Evolutionary conservation across 2,888 invertebrate species (phyloP).

Genomic region (Agrilus cyanescens): DNA sequence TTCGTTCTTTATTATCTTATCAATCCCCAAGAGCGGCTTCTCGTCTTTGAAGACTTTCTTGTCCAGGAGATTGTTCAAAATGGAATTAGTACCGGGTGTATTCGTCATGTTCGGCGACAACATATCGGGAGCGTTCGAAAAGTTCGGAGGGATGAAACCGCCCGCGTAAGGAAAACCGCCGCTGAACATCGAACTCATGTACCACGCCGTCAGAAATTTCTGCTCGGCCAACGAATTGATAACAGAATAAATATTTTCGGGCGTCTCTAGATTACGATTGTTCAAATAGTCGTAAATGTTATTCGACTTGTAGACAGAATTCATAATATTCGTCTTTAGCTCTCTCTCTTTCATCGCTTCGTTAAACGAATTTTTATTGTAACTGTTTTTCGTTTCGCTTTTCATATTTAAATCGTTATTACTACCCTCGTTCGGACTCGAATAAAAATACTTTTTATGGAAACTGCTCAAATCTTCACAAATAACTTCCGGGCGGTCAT

Average conservation of each 20-base stretch:
- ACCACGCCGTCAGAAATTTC: constrained; percentile 37
- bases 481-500: constrained; percentile 10
- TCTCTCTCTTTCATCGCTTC: constrained; percentile 23
- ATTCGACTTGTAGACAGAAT: constrained; percentile 25
- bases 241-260: constrained; percentile 32
- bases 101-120: constrained; percentile 2
- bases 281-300: constrained; percentile 24
- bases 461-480: constrained; percentile 9
- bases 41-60: constrained; percentile 27
- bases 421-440: constrained; percentile 27
- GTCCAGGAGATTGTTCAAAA: constrained; percentile 34
- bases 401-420: constrained; percentile 26
- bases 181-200: constrained; percentile 33
- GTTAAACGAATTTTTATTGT: constrained; percentile 32
- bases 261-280: constrained; percentile 21
- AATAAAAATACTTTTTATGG: constrained; percentile 11
- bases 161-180: constrained; percentile 16
- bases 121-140: neutral
- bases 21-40: constrained; percentile 28
- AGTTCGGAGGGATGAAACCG: constrained; percentile 17
- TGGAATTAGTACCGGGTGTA: constrained; percentile 21
- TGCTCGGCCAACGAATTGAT: constrained; percentile 35
- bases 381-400: constrained; percentile 32
- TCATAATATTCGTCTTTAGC: constrained; percentile 24
- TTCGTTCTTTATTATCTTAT: constrained; percentile 33